Evolutionary conservation across 2,888 invertebrate species (phyloP).

Genomic region (Amblyjoppa fuscipennis): DNA sequence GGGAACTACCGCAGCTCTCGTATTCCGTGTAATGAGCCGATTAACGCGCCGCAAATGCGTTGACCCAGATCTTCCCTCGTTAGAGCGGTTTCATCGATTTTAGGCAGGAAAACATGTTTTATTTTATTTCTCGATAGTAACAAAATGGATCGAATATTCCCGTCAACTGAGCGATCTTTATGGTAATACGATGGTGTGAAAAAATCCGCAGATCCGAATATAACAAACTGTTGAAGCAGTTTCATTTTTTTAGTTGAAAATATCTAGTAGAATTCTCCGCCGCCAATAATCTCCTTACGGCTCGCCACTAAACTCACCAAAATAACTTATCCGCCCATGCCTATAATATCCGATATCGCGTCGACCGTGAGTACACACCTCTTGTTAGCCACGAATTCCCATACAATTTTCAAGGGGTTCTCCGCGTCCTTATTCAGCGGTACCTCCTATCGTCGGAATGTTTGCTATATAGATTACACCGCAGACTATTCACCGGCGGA

Average conservation of each 20-base stretch:
- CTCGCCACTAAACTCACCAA: neutral
- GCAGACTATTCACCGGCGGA: neutral
- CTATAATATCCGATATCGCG: neutral
- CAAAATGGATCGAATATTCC: too few species aligned
- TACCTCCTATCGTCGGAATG: slow-evolving; percentile 4
- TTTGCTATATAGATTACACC: slow-evolving; percentile 24
- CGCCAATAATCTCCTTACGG: too few species aligned
- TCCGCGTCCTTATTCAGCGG: neutral
- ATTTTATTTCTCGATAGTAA: too few species aligned
- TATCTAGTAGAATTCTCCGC: too few species aligned
- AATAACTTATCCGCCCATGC: neutral
- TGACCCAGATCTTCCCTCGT: neutral
- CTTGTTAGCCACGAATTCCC: slow-evolving; percentile 10
- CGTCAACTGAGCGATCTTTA: too few species aligned
- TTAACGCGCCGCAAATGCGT: slow-evolving; percentile 15
- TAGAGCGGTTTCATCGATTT: too few species aligned
- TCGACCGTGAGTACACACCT: neutral
- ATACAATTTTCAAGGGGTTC: slow-evolving; percentile 13
- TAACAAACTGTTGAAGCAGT: too few species aligned
- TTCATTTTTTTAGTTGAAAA: too few species aligned
- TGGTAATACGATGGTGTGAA: too few species aligned
- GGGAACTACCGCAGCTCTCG: neutral
- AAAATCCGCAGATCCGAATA: too few species aligned
- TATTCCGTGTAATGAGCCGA: neutral
- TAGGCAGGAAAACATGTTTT: too few species aligned